Evolutionary conservation across 2,888 invertebrate genomes (phyloP).

Genomic region (Trissolcus brochymenae): DNA sequence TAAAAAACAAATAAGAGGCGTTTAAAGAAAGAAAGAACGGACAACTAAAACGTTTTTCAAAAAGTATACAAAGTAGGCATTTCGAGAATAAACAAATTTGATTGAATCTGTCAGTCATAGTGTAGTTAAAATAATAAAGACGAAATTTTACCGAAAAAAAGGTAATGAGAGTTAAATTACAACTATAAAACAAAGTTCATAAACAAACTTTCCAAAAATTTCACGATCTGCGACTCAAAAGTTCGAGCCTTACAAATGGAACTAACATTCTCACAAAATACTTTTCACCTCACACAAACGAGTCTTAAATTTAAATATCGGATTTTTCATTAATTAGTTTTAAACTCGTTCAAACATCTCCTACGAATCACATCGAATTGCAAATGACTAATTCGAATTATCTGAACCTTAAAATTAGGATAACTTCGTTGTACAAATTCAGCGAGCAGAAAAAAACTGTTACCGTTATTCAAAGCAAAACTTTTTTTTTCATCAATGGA

Average conservation of each 20-base stretch:
- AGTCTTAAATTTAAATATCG: slow-evolving; percentile 19
- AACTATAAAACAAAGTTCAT: slow-evolving; percentile 13
- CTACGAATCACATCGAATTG: slow-evolving; percentile 23
- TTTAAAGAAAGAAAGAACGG: too few relatives aligned
- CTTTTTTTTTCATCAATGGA: too few relatives aligned
- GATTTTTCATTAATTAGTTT: slow-evolving; percentile 25
- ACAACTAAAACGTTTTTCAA: too few relatives aligned
- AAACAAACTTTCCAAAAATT: slow-evolving; percentile 20
- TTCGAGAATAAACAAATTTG: too few relatives aligned
- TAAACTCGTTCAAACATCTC: slow-evolving; percentile 18
- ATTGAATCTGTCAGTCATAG: too few relatives aligned
- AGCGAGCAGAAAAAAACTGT: background rate
- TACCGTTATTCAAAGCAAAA: too few relatives aligned
- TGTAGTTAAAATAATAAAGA: background rate
- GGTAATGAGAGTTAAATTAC: slow-evolving; percentile 5
- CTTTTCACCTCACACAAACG: slow-evolving; percentile 13
- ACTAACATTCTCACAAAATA: slow-evolving; percentile 10
- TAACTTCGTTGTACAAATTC: too few relatives aligned
- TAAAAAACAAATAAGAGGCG: too few relatives aligned
- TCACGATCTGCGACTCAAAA: slow-evolving; percentile 9
- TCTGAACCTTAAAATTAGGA: slow-evolving; percentile 12
- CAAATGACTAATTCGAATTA: slow-evolving; percentile 18
- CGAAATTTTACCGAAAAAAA: slow-evolving; percentile 1
- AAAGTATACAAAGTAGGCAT: too few relatives aligned
- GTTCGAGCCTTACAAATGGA: slow-evolving; percentile 8